Conservation (phyloP, 2,797 vertebrate species). For the Spatula versicolor region DNA sequence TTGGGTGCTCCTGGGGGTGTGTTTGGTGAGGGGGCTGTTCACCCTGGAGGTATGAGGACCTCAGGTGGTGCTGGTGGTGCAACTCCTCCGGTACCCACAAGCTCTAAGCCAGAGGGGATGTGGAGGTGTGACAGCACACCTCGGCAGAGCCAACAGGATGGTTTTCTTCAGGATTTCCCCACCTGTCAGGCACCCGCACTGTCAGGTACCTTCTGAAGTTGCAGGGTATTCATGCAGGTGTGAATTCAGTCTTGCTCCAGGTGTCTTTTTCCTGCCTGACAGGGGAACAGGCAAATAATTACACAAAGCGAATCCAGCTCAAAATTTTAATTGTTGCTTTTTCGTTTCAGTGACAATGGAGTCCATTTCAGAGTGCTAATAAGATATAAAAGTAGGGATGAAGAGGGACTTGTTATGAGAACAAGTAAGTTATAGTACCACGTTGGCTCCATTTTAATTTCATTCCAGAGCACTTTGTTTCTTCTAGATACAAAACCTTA, state of each 20-base stretch:
- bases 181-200: too few species aligned
- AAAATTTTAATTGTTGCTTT: not conserved
- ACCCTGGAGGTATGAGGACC: not conserved
- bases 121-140: not conserved
- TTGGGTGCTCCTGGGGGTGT: not conserved
- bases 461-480: not conserved
- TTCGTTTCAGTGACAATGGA: not conserved
- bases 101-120: not conserved
- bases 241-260: not conserved
- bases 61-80: not conserved
- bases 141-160: not conserved
- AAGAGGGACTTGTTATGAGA: not conserved
- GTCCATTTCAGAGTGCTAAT: not conserved
- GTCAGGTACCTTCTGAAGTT: not conserved
- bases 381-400: not conserved
- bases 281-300: not conserved
- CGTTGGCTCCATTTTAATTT: not conserved
- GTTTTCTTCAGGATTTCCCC: not conserved
- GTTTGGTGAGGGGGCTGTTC: fast-evolving
- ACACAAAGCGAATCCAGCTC: not conserved
- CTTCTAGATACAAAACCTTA: not conserved
- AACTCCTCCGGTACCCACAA: not conserved
- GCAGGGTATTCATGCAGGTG: not conserved
- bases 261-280: not conserved
- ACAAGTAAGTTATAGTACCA: not conserved